Evolutionary conservation across 2,113 vertebrate species (phyloP).

Genomic region (Bubo bubo): DNA sequence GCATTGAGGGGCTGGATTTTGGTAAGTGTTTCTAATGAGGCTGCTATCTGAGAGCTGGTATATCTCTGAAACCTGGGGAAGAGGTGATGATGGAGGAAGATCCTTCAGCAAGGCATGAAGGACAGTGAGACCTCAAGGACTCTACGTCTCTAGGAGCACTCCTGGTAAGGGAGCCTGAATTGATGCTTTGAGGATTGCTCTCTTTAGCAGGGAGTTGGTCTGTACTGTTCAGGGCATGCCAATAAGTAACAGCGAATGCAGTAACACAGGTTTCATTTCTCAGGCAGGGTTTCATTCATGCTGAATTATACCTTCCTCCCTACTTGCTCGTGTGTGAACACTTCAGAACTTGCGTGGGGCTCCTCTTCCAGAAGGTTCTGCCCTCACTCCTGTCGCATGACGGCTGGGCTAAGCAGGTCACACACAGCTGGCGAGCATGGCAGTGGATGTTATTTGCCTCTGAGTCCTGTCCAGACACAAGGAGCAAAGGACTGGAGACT

Average conservation of each 20-base stretch:
- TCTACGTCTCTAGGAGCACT: neutral
- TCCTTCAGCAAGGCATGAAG: neutral
- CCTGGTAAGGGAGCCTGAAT: neutral
- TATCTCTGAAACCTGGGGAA: neutral
- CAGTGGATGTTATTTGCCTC: neutral
- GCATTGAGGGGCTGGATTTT: neutral
- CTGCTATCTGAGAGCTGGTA: neutral
- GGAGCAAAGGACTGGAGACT: neutral
- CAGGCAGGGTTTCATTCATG: accelerated
- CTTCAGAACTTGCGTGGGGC: accelerated
- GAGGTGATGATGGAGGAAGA: neutral
- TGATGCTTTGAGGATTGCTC: neutral
- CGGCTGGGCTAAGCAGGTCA: accelerated
- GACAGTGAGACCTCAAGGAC: neutral
- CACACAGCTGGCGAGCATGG: accelerated
- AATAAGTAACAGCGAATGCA: neutral
- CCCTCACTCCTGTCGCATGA: accelerated
- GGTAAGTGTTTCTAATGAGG: neutral
- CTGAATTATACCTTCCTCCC: neutral
- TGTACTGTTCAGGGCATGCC: neutral
- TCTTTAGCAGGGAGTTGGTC: neutral
- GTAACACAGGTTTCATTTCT: neutral
- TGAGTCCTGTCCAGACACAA: neutral
- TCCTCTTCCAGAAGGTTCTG: neutral
- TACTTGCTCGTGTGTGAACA: accelerated